A percentile compares a stretch with the other conserved stretches of the same genome.
Conservation (phyloP, 2,888 invertebrate species). For the Deilephila porcellus region DNA sequence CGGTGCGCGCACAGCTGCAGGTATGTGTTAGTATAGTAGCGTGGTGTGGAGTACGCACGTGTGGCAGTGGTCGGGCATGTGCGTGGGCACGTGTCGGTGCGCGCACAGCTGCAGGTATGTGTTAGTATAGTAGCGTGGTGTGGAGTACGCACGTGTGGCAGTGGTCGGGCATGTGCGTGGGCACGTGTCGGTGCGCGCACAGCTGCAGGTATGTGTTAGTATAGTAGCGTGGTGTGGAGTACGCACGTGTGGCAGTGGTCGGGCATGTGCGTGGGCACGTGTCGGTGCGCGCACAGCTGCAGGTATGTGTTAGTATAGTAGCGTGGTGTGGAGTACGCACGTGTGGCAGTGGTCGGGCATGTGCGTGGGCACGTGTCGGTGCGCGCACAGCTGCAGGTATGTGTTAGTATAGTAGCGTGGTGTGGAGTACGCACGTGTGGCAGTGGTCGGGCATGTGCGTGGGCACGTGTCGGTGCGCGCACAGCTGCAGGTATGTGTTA, state of each 20-base stretch:
- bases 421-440: constrained; percentile 87
- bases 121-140: no score
- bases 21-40: no score
- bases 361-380: constrained; percentile 89
- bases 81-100: constrained; percentile 89
- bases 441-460: constrained; percentile 92
- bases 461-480: constrained; percentile 89
- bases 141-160: constrained; percentile 89
- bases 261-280: constrained; percentile 91
- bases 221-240: no score
- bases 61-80: constrained; percentile 92
- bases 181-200: constrained; percentile 90
- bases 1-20: constrained; percentile 90
- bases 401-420: no score
- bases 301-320: constrained; percentile 94
- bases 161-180: constrained; percentile 90
- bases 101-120: constrained; percentile 93
- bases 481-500: constrained; percentile 92
- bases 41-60: constrained; percentile 86
- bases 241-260: constrained; percentile 91
- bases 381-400: constrained; percentile 91
- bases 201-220: constrained; percentile 92
- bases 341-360: constrained; percentile 92
- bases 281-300: constrained; percentile 89
- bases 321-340: constrained; percentile 86